Evolutionary conservation across 2,797 vertebrate genomes (phyloP).

Genomic region (Okamejei kenojei): DNA sequence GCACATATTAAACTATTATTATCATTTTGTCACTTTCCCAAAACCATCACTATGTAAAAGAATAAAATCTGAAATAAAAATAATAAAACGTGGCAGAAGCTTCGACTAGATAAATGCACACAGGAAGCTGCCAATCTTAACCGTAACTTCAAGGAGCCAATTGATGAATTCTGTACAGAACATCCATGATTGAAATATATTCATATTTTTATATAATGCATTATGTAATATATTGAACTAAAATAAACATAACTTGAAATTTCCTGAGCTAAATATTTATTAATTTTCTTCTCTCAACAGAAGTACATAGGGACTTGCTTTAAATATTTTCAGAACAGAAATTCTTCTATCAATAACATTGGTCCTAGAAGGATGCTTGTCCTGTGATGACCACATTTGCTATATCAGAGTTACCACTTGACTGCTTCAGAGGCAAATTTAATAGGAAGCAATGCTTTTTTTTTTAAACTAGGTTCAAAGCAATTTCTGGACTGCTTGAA

Average conservation of each 20-base stretch:
- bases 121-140: neutral
- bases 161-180: neutral
- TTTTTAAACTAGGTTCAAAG: neutral
- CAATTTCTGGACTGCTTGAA: neutral
- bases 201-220: no score
- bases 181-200: neutral
- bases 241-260: neutral
- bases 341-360: neutral
- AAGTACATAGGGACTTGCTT: no score
- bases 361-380: neutral
- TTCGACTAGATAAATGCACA: neutral
- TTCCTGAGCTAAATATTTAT: neutral
- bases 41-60: neutral
- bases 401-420: neutral
- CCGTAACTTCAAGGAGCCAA: neutral
- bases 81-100: neutral
- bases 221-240: neutral
- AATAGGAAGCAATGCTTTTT: neutral
- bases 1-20: neutral
- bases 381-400: neutral
- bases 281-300: neutral
- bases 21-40: neutral
- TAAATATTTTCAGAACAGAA: neutral
- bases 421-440: neutral
- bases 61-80: neutral